Evolutionary conservation across 2,888 invertebrate genomes (phyloP).

Genomic region (Nezara viridula): DNA sequence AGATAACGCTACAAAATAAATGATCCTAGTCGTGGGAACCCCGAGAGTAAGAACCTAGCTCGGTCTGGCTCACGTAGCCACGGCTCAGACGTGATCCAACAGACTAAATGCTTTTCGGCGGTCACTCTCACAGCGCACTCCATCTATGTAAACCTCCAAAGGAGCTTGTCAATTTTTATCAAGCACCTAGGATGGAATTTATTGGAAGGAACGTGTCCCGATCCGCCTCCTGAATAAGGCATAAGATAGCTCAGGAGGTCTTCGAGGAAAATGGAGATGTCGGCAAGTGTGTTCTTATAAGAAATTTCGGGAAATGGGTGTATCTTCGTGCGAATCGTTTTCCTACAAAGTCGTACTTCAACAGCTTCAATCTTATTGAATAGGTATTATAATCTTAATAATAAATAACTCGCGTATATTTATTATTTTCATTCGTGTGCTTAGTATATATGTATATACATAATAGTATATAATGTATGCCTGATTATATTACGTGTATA

Average conservation of each 20-base stretch:
- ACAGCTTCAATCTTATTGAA: neutral
- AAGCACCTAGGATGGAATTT: neutral
- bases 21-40: constrained; percentile 39
- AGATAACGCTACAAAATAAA: constrained; percentile 36
- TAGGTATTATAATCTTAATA: neutral
- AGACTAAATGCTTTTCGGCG: constrained; percentile 50
- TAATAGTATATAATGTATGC: no score
- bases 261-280: neutral
- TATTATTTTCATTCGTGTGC: no score
- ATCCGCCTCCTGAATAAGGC: neutral
- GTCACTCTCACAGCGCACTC: constrained; percentile 15
- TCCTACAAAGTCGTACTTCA: neutral
- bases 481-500: no score
- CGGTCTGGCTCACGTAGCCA: constrained; percentile 40
- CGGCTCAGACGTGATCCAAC: constrained; percentile 45
- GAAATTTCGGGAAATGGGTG: neutral
- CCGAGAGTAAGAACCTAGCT: neutral
- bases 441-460: no score
- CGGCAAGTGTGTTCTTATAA: neutral
- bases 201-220: neutral
- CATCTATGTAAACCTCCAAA: constrained; percentile 8
- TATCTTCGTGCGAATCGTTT: neutral
- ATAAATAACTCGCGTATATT: no score
- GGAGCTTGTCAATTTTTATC: constrained; percentile 42
- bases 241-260: neutral